Evolutionary conservation across 2,113 vertebrate species (phyloP).

Genomic region (Cygnus buccinator): DNA sequence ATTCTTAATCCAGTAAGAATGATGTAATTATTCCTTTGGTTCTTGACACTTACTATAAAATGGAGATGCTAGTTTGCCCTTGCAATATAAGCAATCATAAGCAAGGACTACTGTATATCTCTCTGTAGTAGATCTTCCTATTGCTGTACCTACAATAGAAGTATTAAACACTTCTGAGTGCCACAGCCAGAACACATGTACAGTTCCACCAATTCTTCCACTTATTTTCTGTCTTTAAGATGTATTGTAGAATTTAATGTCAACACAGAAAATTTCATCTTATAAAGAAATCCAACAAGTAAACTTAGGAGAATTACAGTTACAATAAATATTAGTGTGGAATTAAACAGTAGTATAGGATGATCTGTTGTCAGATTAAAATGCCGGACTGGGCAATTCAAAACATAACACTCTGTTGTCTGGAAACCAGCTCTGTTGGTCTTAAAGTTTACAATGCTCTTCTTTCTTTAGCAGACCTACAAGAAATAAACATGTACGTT

Average conservation of each 20-base stretch:
- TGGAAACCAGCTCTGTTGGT: background rate
- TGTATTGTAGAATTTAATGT: background rate
- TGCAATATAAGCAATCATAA: background rate
- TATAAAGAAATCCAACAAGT: background rate
- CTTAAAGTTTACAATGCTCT: background rate
- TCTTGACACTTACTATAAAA: background rate
- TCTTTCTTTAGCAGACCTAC: background rate
- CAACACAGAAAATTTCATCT: background rate
- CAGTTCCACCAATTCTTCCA: background rate
- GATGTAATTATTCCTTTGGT: background rate
- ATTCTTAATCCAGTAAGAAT: background rate
- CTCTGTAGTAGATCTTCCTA: background rate
- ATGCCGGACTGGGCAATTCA: background rate
- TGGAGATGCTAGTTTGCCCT: background rate
- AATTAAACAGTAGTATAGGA: background rate
- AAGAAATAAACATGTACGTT: background rate
- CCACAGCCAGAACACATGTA: fast-evolving
- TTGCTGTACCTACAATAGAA: background rate
- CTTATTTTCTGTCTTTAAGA: background rate
- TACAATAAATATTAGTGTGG: background rate
- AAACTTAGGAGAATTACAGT: background rate
- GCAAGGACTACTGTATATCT: background rate
- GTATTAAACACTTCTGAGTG: background rate
- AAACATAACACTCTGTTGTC: background rate
- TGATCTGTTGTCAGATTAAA: background rate